Conservation (phyloP, 1,140 invertebrate species). For the Aphelenchoides avenae region DNA sequence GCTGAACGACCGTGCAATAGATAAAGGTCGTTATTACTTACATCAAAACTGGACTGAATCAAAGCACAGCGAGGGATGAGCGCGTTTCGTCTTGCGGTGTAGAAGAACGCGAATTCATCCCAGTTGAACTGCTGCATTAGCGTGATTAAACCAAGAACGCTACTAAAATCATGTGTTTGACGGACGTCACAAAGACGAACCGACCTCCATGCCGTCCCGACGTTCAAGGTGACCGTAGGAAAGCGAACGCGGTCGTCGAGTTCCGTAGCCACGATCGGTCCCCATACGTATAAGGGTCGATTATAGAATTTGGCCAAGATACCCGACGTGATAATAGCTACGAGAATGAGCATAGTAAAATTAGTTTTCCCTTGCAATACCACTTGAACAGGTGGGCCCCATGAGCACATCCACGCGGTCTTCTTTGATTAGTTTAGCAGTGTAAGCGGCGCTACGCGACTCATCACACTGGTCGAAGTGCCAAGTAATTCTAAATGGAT, state of each 20-base stretch:
- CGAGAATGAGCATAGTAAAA: too few relatives aligned
- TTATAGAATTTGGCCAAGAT: background rate
- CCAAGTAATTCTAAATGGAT: slow-evolving; percentile 34
- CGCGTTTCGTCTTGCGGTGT: background rate
- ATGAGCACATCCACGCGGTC: slow-evolving; percentile 23
- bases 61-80: background rate
- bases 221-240: slow-evolving; percentile 17
- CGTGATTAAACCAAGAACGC: too few relatives aligned
- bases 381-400: slow-evolving; percentile 23
- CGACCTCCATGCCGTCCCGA: slow-evolving; percentile 1
- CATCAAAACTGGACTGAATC: too few relatives aligned
- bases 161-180: too few relatives aligned
- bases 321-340: background rate
- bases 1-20: too few relatives aligned
- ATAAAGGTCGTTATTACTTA: background rate
- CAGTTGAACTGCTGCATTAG: slow-evolving; percentile 28
- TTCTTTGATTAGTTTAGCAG: slow-evolving; percentile 28
- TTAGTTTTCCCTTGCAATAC: slow-evolving; percentile 8
- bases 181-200: too few relatives aligned
- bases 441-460: slow-evolving; percentile 20
- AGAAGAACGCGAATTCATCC: slow-evolving; percentile 24
- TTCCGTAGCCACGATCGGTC: too few relatives aligned
- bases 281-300: slow-evolving; percentile 3
- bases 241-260: slow-evolving; percentile 16
- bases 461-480: slow-evolving; percentile 31